Base-by-base conservation (phyloP, 2,888 invertebrate genomes). In the Drosophila acutilabella region DNA sequence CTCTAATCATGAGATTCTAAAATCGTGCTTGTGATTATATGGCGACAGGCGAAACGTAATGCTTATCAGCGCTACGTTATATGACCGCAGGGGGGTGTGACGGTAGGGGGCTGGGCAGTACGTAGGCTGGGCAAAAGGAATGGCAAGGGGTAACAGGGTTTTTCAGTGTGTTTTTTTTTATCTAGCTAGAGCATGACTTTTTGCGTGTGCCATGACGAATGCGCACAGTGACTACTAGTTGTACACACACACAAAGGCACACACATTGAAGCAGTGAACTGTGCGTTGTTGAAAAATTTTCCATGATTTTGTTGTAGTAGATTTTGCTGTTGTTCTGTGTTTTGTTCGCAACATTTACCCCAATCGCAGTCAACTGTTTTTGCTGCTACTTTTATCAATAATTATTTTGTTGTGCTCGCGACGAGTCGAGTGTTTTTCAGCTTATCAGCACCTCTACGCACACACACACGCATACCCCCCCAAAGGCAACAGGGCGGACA, bases 131-230 rank as follows among this genome's bases (percentile, higher is more conserved):
- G 30, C 30, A 1, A 8, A 2, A 2, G 30, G 30, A 2, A 23
- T 23, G 23, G 8, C 30, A 8, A 6, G 30, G 30, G 30, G 30
- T 8, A 30, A 8, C 0, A 26, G 30, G 7, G 30, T 30, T 30
- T 30, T 30, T 8, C 8, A 8, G 30, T 8, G 30, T 7, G 71
- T 82, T 80, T 81, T 85, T 72, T 82, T 80, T 81, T 85, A 84
- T 85, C 89, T 87, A 86, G 81, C 60, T 69, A 81, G 75, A 64
- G 81, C 68, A 83, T 77, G 82, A 84, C 69, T 81, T 74, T 80
- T 79, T 80, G 88, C 85, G 88, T 81, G 89, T 81, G 88, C 85
- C 89, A 87, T 87, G 89, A 87, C 81, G 85, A 85, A 85, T 87
- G 74, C 70, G 59, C 41, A 79, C 77, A 74, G 79, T 66, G 59